These are phyloP conservation scores for Syndactyla subalaris DNA, from an alignment of 2,797 vertebrate species.

Conservation along the genomic window DNA sequence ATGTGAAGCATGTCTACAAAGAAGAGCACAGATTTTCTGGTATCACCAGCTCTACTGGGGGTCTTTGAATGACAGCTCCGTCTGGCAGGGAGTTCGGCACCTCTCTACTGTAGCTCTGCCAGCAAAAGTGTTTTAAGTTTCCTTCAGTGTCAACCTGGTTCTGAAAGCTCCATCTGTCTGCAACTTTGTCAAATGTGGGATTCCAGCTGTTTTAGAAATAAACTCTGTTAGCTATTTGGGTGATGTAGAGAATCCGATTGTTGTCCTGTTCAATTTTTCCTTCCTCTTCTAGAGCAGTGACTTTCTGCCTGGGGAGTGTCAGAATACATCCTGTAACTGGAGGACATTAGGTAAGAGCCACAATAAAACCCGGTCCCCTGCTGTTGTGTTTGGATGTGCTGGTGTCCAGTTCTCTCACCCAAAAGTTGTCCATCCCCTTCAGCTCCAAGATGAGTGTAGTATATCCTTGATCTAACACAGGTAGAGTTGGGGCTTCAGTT, in stretches of 20 bases:
- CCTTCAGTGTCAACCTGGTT: slow-evolving; percentile 18
- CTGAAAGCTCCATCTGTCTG: slow-evolving; percentile 53
- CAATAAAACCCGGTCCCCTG: background rate
- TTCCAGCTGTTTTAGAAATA: slow-evolving; percentile 55
- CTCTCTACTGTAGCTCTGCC: background rate
- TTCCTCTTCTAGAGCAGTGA: background rate
- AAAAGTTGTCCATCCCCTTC: background rate
- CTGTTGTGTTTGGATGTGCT: background rate
- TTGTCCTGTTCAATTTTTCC: background rate
- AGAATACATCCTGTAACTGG: background rate
- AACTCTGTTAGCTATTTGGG: background rate
- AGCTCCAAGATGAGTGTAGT: background rate
- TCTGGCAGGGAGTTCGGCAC: slow-evolving; percentile 22
- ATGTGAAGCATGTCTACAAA: slow-evolving; percentile 5
- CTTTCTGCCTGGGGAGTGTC: background rate
- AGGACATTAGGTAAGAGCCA: background rate
- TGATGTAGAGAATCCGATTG: background rate
- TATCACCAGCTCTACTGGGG: background rate
- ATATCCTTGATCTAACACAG: background rate
- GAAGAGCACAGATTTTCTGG: slow-evolving; percentile 10
- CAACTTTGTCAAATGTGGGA: slow-evolving; percentile 13
- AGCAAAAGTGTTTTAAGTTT: slow-evolving; percentile 20
- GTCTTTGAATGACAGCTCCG: slow-evolving; percentile 35
- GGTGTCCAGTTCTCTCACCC: background rate
- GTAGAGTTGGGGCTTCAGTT: background rate